Conservation (phyloP, 2,113 vertebrate species). For the Phalacrocorax brasilianus region DNA sequence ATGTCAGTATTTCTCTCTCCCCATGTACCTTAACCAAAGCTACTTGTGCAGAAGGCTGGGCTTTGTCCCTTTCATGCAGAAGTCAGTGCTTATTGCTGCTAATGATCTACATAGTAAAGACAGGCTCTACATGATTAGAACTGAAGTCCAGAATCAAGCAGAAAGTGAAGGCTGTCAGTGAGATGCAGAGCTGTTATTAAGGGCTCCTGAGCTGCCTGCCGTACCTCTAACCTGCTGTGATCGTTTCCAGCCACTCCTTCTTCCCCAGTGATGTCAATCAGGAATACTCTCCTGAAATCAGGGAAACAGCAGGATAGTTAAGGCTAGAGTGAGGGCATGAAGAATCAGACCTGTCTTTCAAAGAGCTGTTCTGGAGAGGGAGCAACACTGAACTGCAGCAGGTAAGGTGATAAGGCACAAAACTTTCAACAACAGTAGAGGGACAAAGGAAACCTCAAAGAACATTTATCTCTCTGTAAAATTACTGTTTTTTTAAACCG, state of each 20-base stretch:
- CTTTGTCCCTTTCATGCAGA: accelerated
- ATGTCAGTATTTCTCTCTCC: neutral
- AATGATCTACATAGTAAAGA: neutral
- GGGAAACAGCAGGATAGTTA: neutral
- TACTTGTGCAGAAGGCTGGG: neutral
- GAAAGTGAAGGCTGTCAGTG: neutral
- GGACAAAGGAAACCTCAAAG: neutral
- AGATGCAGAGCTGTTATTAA: neutral
- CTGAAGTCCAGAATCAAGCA: neutral
- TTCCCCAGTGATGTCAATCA: neutral
- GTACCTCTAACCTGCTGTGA: neutral
- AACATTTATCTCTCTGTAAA: neutral
- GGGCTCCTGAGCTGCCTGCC: neutral
- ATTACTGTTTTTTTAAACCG: neutral
- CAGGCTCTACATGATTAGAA: accelerated
- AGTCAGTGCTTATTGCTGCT: neutral
- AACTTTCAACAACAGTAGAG: neutral
- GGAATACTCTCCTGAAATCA: neutral
- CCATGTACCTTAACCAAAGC: neutral
- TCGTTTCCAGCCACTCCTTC: neutral
- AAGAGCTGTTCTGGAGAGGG: neutral
- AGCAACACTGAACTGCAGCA: neutral
- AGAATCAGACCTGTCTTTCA: neutral
- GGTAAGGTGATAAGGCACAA: neutral
- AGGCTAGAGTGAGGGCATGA: neutral